phyloP scores from a whole-genome alignment of 1,140 invertebrate species.

The Pararge aegeria region DNA sequence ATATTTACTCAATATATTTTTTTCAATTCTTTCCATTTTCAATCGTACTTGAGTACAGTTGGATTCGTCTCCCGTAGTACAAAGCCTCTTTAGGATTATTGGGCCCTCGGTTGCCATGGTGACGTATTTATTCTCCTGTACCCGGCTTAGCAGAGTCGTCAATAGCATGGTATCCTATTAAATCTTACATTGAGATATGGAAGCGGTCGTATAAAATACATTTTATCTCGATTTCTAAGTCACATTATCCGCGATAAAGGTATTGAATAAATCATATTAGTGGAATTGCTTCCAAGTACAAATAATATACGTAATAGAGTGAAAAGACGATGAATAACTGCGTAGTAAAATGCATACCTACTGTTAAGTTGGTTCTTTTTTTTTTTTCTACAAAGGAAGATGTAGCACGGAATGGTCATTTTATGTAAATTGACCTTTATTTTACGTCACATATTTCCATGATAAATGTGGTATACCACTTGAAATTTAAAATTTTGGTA shows the following conservation, averaged over 20 bases:
- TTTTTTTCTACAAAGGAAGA: no score
- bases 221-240: conserved; percentile 20
- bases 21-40: conserved; percentile 11
- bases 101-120: conserved; percentile 60
- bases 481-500: no score
- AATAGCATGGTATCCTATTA: conserved; percentile 67
- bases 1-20: no score
- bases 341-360: no score
- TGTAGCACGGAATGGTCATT: no score
- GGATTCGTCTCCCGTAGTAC: conserved; percentile 64
- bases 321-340: not conserved
- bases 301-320: not conserved
- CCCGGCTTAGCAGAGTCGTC: conserved; percentile 63
- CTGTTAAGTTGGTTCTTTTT: no score
- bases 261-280: conserved; percentile 23
- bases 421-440: no score
- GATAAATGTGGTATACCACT: no score
- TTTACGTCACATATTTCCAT: no score
- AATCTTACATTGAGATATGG: conserved; percentile 53
- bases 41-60: conserved; percentile 48
- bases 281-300: conserved; percentile 10
- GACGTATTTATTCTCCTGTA: conserved; percentile 66
- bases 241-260: conserved; percentile 12
- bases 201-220: conserved; percentile 34
- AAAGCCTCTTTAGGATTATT: conserved; percentile 76